Evolutionary conservation across 2,797 vertebrate genomes (phyloP).

Genomic region (Channa striata): DNA sequence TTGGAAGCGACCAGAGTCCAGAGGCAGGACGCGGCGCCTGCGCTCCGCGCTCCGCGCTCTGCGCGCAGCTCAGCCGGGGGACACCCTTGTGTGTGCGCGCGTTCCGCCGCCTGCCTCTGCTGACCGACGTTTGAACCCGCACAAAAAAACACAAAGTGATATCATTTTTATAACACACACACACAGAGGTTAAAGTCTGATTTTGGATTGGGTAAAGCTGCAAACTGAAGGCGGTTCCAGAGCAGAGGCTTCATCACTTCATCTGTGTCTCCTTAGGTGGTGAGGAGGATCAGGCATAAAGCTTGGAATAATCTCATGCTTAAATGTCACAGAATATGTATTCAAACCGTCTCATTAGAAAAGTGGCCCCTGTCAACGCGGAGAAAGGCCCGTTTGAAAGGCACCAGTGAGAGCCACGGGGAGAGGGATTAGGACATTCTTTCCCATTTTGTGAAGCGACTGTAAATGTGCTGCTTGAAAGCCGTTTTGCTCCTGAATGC

Average conservation of each 20-base stretch:
- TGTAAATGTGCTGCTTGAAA: conserved; percentile 44
- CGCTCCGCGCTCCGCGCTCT: conserved; percentile 80
- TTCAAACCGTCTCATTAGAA: no score
- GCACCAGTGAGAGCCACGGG: conserved; percentile 23
- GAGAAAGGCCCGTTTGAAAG: conserved; percentile 6
- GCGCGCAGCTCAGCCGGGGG: conserved; percentile 63
- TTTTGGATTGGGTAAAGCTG: conserved; percentile 39
- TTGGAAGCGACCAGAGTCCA: conserved; percentile 72
- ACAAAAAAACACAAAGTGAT: conserved; percentile 60
- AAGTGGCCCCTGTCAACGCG: not conserved
- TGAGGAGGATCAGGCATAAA: not conserved
- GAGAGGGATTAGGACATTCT: conserved; percentile 60
- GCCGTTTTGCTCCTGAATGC: conserved; percentile 64
- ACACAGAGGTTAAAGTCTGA: conserved; percentile 72
- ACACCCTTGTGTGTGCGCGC: conserved; percentile 72
- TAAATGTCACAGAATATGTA: no score
- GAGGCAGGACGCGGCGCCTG: conserved; percentile 57
- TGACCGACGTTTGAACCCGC: conserved; percentile 91
- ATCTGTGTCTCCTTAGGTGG: not conserved
- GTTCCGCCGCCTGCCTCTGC: conserved; percentile 51
- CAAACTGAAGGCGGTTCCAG: no score
- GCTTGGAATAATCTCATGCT: no score
- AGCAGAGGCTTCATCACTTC: no score
- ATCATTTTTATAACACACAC: conserved; percentile 77
- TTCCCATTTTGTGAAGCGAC: conserved; percentile 31